Evolutionary conservation across 2,797 vertebrate genomes (phyloP), one percentile per base, ranked within the genome.

Genomic region (Petrocephalus sullivani): DNA sequence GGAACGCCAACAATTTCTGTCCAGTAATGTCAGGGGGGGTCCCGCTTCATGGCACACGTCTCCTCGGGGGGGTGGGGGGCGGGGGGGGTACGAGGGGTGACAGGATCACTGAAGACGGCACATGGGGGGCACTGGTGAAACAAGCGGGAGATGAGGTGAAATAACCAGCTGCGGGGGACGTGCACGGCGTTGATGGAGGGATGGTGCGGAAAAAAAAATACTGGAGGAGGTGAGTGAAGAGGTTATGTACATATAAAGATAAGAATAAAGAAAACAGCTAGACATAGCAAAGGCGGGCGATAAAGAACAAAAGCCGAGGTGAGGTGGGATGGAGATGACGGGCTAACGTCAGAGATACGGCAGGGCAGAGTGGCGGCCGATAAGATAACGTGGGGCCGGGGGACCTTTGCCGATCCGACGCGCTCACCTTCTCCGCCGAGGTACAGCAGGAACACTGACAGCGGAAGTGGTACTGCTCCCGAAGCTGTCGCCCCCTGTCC

Each of bases 401-500:
- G 53, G 53, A 21, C 8, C 51, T 21, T 12, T 21, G 28, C 28
- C 14, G 4, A 46, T n/a, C 28, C 14, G 3, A n/a, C 7, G 14
- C 12, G 0, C 58, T n/a, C 92, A 97, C 97, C 96, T 95, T 96
- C 91, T 96, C 94, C 71, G 92, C 92, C 2, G 95, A 93, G 67
- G 90, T 89, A 90, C 97, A 97, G 49, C 94, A 93, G n/a, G 87
- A 23, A 67, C 95, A 97, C 85, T 95, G 93, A 87, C 97, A 97
- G 6, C 92, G 92, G 41, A 96, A 97, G 93, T 96, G 96, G 91
- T 97, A 97, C 61, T 97, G 97, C 54, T 94, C 93, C 89, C 91
- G n/a, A 87, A 97, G 92, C 2, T 96, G 96, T 60, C 93, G 90
- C 87, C 90, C 94, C 87, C 97, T 96, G 21, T 96, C 95, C 3